Base-by-base conservation (phyloP, 1,140 invertebrate genomes). In the Bactericera cockerelli region DNA sequence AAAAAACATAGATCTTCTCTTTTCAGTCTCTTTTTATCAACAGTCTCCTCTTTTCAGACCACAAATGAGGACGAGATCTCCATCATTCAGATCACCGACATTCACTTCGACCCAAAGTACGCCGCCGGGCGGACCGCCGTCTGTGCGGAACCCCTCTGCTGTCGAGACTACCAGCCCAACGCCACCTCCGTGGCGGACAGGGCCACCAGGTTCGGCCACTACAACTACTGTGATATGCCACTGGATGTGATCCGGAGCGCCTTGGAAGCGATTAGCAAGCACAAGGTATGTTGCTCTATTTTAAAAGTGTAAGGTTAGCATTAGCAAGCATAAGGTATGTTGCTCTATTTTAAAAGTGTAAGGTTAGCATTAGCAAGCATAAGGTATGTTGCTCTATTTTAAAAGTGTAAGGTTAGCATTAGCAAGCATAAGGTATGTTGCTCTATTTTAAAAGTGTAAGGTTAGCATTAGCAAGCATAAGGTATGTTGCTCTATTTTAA, bases 101-200 rank as follows among this genome's bases (percentile, higher is more conserved):
- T 88, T 38, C 90, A 93, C 68, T 79, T 86, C 57, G 89, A 93
- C 70, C 79, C 81, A 0, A 67, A 77, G 3, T 94, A 93, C 66
- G 70, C 77, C 58, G 68, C 75, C 1, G 77, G 79, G 13, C 75
- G 80, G 0, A 79, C 83, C 53, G 79, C 85, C 1, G 1, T 14
- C n/a, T 94, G 90, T 66, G 74, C 73, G 2, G 80, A 87, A 63
- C 85, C 86, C 3, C 72, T 83, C 3, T 94, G 90, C 67, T 94
- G 90, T 70, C 78, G 85, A 57, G 67, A 63, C n/a, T 74, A 77
- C 10, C 79, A 82, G 67, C 71, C 72, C 2, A 68, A 36, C 25
- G 19, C 61, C 1, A 10, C 1, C 1, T 14, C 8, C 1, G 66
- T 57, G 28, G 55, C 38, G 6, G 61, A 74, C 21, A 70, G 75